Evolutionary conservation across 2,888 invertebrate species (phyloP).

Genomic region (Celastrina argiolus): DNA sequence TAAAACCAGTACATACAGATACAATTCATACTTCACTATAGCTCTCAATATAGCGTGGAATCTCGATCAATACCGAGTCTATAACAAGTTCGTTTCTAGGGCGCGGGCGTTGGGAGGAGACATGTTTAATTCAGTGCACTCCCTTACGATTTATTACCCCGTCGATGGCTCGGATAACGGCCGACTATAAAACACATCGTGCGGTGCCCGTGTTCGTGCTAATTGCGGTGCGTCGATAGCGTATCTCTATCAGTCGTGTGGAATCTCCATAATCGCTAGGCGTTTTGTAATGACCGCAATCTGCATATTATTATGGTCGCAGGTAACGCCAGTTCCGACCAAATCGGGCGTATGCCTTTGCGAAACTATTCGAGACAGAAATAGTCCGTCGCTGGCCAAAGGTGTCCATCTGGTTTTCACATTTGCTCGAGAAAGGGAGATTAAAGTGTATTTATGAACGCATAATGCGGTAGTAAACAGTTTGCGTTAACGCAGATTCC

Average conservation of each 20-base stretch:
- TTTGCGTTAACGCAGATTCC: slow-evolving; percentile 21
- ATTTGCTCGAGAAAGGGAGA: not conserved
- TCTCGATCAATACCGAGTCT: slow-evolving; percentile 5
- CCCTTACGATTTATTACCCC: slow-evolving; percentile 12
- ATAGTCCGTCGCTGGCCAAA: not conserved
- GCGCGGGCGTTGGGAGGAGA: slow-evolving; percentile 9
- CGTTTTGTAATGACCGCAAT: not conserved
- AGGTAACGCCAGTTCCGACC: not conserved
- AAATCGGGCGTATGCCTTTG: not conserved
- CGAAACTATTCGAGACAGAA: not conserved
- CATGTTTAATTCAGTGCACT: slow-evolving; percentile 9
- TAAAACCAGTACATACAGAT: not conserved
- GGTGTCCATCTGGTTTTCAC: not conserved
- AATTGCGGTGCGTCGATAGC: not conserved
- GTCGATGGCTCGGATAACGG: not conserved
- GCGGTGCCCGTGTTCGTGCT: not conserved
- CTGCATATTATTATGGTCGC: not conserved
- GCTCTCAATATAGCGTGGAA: not conserved
- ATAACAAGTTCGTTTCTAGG: slow-evolving; percentile 6
- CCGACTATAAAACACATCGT: not conserved
- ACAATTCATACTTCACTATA: not conserved
- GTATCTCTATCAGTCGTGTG: slow-evolving; percentile 10
- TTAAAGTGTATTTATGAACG: not conserved
- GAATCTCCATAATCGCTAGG: not conserved
- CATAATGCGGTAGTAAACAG: slow-evolving; percentile 28